Evolutionary conservation across 2,888 invertebrate species (phyloP).

Genomic region (Netelia inedita): DNA sequence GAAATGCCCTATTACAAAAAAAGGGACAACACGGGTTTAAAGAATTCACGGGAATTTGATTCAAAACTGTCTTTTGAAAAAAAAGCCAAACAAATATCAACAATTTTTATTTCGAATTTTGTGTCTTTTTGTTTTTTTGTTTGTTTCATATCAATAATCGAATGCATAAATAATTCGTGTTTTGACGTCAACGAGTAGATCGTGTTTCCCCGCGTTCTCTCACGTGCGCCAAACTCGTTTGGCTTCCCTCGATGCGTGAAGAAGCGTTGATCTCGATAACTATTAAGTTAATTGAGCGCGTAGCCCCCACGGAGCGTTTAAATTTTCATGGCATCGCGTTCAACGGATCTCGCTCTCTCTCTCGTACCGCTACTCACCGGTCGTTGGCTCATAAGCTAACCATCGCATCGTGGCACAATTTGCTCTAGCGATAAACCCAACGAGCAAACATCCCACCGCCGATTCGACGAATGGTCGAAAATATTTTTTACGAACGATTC

Average conservation of each 20-base stretch:
- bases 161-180: conserved; percentile 1
- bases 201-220: conserved; percentile 38
- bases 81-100: neutral
- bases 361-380: neutral
- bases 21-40: neutral
- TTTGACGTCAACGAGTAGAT: conserved; percentile 3
- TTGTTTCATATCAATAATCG: too few relatives aligned
- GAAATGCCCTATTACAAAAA: neutral
- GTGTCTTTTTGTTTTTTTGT: too few relatives aligned
- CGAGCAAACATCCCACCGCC: conserved; percentile 36
- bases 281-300: conserved; percentile 66
- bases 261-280: conserved; percentile 67
- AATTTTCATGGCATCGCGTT: conserved; percentile 58
- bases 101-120: neutral
- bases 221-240: conserved; percentile 45
- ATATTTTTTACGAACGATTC: conserved; percentile 43
- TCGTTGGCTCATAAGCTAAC: conserved; percentile 41
- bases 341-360: neutral
- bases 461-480: conserved; percentile 39
- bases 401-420: conserved; percentile 52
- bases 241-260: conserved; percentile 59
- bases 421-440: conserved; percentile 57
- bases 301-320: conserved; percentile 55
- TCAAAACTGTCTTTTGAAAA: neutral
- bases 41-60: neutral